Evolutionary conservation across 92 coral and sea anemone genomes (phyloP).

Genomic region (Porites divaricata): DNA sequence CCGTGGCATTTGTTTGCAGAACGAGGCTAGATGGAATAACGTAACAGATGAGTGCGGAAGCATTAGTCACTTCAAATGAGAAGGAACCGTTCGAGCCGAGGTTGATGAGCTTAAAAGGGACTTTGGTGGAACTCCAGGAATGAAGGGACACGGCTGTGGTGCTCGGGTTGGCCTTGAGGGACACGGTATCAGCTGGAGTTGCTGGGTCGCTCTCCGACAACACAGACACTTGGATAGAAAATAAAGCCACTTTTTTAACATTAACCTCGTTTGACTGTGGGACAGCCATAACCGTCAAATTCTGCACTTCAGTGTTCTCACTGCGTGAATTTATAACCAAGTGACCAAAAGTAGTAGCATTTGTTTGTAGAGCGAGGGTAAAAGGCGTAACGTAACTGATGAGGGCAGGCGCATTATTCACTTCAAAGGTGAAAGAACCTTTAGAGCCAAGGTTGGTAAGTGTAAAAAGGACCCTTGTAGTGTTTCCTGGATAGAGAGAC

Average conservation of each 20-base stretch:
- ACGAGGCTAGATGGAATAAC: slow-evolving; percentile 45
- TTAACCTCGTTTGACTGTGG: slow-evolving; percentile 13
- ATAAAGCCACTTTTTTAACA: slow-evolving; percentile 1
- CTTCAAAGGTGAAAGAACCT: slow-evolving; percentile 33
- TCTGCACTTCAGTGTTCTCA: not conserved
- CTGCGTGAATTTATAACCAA: slow-evolving; percentile 19
- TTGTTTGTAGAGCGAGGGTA: slow-evolving; percentile 24
- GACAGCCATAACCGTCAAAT: slow-evolving; percentile 8
- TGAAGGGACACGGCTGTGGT: slow-evolving; percentile 19
- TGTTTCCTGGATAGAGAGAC: slow-evolving; percentile 26
- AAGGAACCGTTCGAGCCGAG: slow-evolving; percentile 42
- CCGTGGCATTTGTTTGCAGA: slow-evolving; percentile 20
- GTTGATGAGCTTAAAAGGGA: slow-evolving; percentile 48
- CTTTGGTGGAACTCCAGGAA: slow-evolving; percentile 22
- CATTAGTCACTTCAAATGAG: slow-evolving; percentile 27
- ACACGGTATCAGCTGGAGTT: slow-evolving; percentile 21
- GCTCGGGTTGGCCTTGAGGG: slow-evolving; percentile 21
- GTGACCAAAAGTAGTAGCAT: slow-evolving; percentile 21
- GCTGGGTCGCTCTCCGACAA: not conserved
- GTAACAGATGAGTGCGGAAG: slow-evolving; percentile 22
- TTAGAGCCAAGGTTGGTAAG: slow-evolving; percentile 50
- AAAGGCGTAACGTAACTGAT: slow-evolving; percentile 50
- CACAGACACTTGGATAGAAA: not conserved
- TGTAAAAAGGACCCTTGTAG: slow-evolving; percentile 41
- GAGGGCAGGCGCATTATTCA: slow-evolving; percentile 10